A percentile compares a stretch with the other conserved stretches of the same genome.
phyloP scores from a whole-genome alignment of 2,113 vertebrate genomes.

The Sinosuthora webbiana region DNA sequence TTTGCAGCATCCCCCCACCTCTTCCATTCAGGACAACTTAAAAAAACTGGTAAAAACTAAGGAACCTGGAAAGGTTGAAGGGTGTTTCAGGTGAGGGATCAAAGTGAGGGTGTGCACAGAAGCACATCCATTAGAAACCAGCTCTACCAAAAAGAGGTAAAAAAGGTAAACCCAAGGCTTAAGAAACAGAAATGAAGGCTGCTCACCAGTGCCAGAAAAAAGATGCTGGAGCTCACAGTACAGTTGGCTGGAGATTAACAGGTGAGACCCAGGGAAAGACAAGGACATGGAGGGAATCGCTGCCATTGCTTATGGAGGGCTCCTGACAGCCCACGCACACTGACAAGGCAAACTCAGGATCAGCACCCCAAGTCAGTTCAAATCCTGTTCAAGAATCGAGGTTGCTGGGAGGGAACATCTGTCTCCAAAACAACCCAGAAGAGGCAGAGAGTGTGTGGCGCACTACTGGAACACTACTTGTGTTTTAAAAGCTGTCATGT shows the following conservation, averaged over 20 bases:
- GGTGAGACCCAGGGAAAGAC: not conserved
- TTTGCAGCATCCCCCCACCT: not conserved
- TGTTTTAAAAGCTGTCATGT: constrained; percentile 83
- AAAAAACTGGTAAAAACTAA: not conserved
- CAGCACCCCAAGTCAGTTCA: not conserved
- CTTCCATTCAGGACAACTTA: not conserved
- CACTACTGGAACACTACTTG: constrained; percentile 67
- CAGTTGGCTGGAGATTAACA: not conserved
- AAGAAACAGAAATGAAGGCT: not conserved
- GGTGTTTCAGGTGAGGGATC: not conserved
- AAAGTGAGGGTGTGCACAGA: not conserved
- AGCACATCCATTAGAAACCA: not conserved
- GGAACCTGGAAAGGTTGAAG: not conserved
- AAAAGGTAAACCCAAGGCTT: not conserved
- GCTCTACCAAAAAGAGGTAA: not conserved
- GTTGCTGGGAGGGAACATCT: not conserved
- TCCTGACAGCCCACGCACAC: not conserved
- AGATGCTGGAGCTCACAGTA: not conserved
- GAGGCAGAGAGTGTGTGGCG: not conserved
- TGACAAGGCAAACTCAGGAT: not conserved
- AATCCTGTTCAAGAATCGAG: rapidly evolving
- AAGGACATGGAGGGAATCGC: rapidly evolving
- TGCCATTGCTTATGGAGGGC: not conserved
- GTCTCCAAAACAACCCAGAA: not conserved
- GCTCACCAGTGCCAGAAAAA: rapidly evolving